Evolutionary conservation across 1,140 invertebrate species (phyloP), one percentile per base, ranked within the genome.

Genomic region (Andricus grossulariae): DNA sequence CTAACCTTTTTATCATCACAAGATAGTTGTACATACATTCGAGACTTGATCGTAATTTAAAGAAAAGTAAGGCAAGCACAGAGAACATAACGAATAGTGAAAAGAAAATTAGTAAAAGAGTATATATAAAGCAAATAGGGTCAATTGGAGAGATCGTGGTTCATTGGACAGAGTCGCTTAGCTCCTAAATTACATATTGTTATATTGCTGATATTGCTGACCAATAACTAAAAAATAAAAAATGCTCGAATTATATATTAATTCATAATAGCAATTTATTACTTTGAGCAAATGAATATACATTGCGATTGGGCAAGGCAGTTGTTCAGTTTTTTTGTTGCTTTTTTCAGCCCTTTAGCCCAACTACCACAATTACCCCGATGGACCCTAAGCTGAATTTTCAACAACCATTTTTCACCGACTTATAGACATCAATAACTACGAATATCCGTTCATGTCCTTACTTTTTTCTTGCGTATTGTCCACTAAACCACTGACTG

Each of bases 401-500:
- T 16, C 21, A 66, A 66, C 60, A 66, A 66, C 32, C 25, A 66
- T 32, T 66, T 66, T 32, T 51, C 57, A 71, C 51, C 76, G 21
- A 78, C 21, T 66, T 72, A 73, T 78, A 66, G 15, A 77, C 32
- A 83, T 79, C 81, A 86, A 78, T 79, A 74, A 77, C 73, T 86
- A 88, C 80, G 83, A 89, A 88, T 91, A 92, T 90, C 91, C 91
- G 86, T 92, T 92, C 79, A 90, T 85, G 87, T 90, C 88, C 90
- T 93, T 93, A 94, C 93, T 93, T 93, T 95, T 95, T 88, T 95
- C 94, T 89, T 93, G 92, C 81, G 92, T 91, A 86, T 93, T 93
- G 88, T 96, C 95, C 77, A 94, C 93, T 71, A 95, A 92, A 73
- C 96, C 96, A 92, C 95, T 97, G 5, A 97, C 96, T 87, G 96